A percentile compares a stretch with the other conserved stretches of the same genome.
Evolutionary conservation across 2,797 vertebrate genomes (phyloP).

Genomic region (Acanthurus tractus): DNA sequence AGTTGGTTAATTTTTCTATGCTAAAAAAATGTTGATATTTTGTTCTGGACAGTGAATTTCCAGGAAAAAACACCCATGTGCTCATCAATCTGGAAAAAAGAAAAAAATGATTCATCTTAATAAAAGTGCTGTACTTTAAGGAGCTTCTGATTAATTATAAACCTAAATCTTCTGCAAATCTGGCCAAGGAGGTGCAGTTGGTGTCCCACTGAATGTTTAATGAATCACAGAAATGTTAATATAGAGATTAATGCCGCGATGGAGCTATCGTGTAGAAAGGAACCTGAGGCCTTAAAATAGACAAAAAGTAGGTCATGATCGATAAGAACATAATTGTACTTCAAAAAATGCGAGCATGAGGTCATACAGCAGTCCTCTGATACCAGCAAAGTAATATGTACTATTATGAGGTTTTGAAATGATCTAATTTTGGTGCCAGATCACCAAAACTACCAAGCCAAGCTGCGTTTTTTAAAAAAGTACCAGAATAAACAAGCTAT

Average conservation of each 20-base stretch:
- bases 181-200: too few relatives aligned
- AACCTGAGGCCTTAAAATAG: background rate
- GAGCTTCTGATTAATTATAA: background rate
- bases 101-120: background rate
- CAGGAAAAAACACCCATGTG: background rate
- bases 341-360: too few relatives aligned
- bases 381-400: too few relatives aligned
- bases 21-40: too few relatives aligned
- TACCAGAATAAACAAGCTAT: background rate
- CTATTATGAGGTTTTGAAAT: too few relatives aligned
- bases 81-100: background rate
- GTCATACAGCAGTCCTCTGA: too few relatives aligned
- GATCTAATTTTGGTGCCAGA: too few relatives aligned
- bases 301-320: too few relatives aligned
- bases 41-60: too few relatives aligned
- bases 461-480: background rate
- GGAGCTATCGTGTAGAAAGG: background rate
- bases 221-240: background rate
- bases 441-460: too few relatives aligned
- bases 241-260: background rate
- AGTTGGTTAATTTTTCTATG: too few relatives aligned
- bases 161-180: slow-evolving; percentile 17
- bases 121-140: background rate
- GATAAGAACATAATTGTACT: too few relatives aligned
- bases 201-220: slow-evolving; percentile 1